A percentile compares a stretch with the other conserved stretches of the same genome.
Evolutionary conservation across 2,113 vertebrate species (phyloP).

Genomic region (Phycodurus eques): DNA sequence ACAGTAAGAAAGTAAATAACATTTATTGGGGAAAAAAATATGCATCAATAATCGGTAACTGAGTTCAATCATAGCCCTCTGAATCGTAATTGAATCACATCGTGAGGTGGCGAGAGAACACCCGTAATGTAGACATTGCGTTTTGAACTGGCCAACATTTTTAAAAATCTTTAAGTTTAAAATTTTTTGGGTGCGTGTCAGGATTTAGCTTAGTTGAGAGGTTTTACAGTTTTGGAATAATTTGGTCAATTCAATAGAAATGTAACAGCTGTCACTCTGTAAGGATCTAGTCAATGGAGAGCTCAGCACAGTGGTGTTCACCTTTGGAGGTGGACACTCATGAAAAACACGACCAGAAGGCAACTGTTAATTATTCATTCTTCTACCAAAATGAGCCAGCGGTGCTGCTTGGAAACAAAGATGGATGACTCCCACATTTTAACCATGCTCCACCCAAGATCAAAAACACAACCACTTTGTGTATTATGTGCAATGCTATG

Average conservation of each 20-base stretch:
- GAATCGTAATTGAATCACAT: too few relatives aligned
- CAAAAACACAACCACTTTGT: neutral
- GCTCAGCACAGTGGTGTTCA: conserved; percentile 45
- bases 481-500: neutral
- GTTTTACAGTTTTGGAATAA: conserved; percentile 1
- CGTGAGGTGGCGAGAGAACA: too few relatives aligned
- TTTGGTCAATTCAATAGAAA: conserved; percentile 8
- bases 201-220: neutral
- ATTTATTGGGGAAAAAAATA: too few relatives aligned
- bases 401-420: conserved; percentile 58
- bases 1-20: too few relatives aligned
- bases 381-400: conserved; percentile 67
- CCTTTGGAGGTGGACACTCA: conserved; percentile 60
- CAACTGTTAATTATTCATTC: conserved; percentile 70
- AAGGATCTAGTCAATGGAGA: conserved; percentile 45
- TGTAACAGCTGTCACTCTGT: conserved; percentile 19
- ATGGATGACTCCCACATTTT: conserved; percentile 49
- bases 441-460: conserved; percentile 13
- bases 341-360: conserved; percentile 72
- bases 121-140: too few relatives aligned
- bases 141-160: too few relatives aligned
- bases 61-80: too few relatives aligned
- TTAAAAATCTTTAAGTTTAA: neutral
- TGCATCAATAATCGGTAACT: too few relatives aligned
- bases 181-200: neutral